These are phyloP conservation scores for Tiaroga cobitis DNA, from an alignment of 2,797 vertebrate species.

Conservation along the genomic window DNA sequence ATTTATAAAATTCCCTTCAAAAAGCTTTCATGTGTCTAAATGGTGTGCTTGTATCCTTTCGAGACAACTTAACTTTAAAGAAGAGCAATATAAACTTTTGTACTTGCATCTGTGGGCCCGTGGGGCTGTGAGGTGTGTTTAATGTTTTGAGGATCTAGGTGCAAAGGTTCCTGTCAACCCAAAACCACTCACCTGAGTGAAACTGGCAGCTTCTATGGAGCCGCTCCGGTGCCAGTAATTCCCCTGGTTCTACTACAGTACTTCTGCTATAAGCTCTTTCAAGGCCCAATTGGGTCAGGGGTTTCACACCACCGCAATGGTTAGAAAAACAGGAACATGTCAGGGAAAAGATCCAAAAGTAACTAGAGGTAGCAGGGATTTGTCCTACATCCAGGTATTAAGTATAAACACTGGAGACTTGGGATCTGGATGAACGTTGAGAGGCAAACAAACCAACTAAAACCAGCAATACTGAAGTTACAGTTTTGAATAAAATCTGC, in stretches of 20 bases:
- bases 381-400: constrained; percentile 55
- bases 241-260: constrained; percentile 46
- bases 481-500: constrained; percentile 32
- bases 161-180: constrained; percentile 25
- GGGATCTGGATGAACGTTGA: constrained; percentile 1
- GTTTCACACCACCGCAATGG: constrained; percentile 25
- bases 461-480: constrained; percentile 30
- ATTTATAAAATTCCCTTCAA: constrained; percentile 34
- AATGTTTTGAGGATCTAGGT: constrained; percentile 61
- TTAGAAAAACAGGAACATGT: constrained; percentile 41
- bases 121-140: constrained; percentile 58
- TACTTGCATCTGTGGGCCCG: constrained; percentile 50
- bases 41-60: constrained; percentile 30
- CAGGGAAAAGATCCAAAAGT: constrained; percentile 49
- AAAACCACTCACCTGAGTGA: constrained; percentile 25
- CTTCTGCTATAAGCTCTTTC: constrained; percentile 23
- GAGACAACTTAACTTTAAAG: constrained; percentile 33
- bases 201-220: constrained; percentile 47
- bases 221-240: constrained; percentile 66
- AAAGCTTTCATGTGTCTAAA: constrained; percentile 50
- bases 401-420: constrained; percentile 34
- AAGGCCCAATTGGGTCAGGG: constrained; percentile 34
- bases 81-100: constrained; percentile 31
- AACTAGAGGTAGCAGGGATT: constrained; percentile 40
- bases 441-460: constrained; percentile 36